These are phyloP conservation scores for Falco peregrinus DNA, from an alignment of 2,797 vertebrate genomes.

Conservation along the genomic window DNA sequence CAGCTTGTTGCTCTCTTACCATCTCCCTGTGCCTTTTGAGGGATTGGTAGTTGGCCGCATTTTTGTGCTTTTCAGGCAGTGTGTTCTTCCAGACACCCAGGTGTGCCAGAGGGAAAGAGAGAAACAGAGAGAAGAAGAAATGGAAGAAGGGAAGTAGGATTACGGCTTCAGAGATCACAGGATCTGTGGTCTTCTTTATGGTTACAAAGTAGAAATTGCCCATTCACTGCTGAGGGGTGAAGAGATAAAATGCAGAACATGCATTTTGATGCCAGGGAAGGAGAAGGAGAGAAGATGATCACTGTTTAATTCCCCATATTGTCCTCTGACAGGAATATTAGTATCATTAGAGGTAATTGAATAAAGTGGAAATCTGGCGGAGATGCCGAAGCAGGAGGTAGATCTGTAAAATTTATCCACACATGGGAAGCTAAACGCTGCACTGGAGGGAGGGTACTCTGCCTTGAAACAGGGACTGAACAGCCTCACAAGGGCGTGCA, in stretches of 20 bases:
- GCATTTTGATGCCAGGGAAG: neutral
- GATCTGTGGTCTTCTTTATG: neutral
- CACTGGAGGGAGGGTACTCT: slow-evolving; percentile 22
- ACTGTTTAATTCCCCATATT: neutral
- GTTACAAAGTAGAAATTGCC: neutral
- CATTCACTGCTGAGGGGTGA: neutral
- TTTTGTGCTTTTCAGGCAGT: neutral
- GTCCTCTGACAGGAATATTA: slow-evolving; percentile 28
- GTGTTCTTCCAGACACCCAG: neutral
- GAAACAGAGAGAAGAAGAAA: neutral
- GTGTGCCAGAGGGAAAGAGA: neutral
- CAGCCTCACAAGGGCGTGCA: slow-evolving; percentile 26
- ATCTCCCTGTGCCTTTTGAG: neutral
- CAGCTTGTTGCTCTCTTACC: neutral
- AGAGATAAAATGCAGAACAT: neutral
- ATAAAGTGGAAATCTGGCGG: slow-evolving; percentile 12
- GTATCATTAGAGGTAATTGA: slow-evolving; percentile 31
- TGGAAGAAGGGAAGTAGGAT: neutral
- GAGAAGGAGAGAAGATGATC: neutral
- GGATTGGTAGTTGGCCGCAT: neutral
- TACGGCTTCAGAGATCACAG: neutral
- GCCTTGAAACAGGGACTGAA: slow-evolving; percentile 38
- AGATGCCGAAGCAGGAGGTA: neutral
- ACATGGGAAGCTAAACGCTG: neutral
- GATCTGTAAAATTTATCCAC: slow-evolving; percentile 26